Base-by-base conservation (phyloP, 2,888 invertebrate genomes). In the Pycnomerus fuliginosus region DNA sequence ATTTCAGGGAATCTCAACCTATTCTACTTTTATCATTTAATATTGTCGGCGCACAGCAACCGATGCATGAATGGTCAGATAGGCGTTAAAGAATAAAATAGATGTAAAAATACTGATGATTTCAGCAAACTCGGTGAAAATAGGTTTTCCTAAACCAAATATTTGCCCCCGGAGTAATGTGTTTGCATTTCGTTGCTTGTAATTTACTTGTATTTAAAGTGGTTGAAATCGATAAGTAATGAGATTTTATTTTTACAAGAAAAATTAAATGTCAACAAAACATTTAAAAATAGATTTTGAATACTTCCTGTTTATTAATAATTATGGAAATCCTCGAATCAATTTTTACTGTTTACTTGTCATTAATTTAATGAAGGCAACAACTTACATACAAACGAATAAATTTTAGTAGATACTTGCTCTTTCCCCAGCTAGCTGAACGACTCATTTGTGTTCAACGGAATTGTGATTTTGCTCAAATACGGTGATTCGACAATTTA, bases 401-500 rank as follows among this genome's bases (percentile, higher is more conserved):
- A 47, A 37, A 47, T 42, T 47, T 32, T 16, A 38, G 33, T 28
- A 27, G 30, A 33, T n/a, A n/a, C n/a, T 36, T 32, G 37, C 37
- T 42, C 33, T 42, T 46, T 41, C 37, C 46, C 35, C 37, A 37
- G 29, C 17, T 20, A 17, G 29, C 29, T 29, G 36, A 41, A 47
- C 39, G 47, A 47, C 47, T 47, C 47, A 43, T 47, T 43, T 47
- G 47, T 33, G 47, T 47, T 47, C 42, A 47, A 34, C 47, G 42
- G 35, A 43, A 47, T 47, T 47, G 47, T 47, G 39, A 47, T 47
- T 43, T 38, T 16, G 38, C 43, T 43, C 42, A 47, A 43, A 47
- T 47, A 43, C 42, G 42, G 42, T 47, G 42, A 45, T 45, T 45
- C 41, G 46, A 46, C 32, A 46, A 41, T 41, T 41, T 36, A 46